Percentiles rank a stretch among this genome's conserved stretches.
Conservation (phyloP, 2,888 invertebrate species). For the Nudaria mundana region DNA sequence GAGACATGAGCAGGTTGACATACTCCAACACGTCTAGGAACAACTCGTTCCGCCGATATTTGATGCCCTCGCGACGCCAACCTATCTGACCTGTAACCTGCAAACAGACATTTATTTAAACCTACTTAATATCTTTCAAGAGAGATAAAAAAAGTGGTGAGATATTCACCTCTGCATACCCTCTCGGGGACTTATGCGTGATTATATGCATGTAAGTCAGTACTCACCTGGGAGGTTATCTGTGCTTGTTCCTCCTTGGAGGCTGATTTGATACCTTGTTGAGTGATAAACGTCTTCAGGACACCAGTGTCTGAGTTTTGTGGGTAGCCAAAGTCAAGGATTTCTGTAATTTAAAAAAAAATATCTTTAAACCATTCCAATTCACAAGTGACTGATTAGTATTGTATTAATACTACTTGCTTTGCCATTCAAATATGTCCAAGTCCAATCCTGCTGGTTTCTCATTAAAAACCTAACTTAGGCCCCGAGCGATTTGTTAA, state of each 20-base stretch:
- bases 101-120: not conserved
- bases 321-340: constrained; percentile 99
- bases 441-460: too few relatives aligned
- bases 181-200: too few relatives aligned
- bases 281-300: constrained; percentile 99
- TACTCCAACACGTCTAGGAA: constrained; percentile 99
- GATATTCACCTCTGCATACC: too few relatives aligned
- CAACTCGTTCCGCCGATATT: constrained; percentile 98
- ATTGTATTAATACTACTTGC: too few relatives aligned
- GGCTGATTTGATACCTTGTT: constrained; percentile 99
- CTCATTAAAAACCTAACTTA: too few relatives aligned
- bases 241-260: constrained; percentile 99
- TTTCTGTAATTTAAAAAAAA: constrained; percentile 84
- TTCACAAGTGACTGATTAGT: too few relatives aligned
- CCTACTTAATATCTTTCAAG: too few relatives aligned
- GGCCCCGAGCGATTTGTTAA: too few relatives aligned
- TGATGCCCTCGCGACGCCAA: constrained; percentile 99
- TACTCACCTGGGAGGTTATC: constrained; percentile 93
- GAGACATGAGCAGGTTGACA: constrained; percentile 99
- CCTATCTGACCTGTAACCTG: constrained; percentile 97
- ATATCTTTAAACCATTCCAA: too few relatives aligned
- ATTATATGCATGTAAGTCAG: not conserved
- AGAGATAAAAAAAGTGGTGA: too few relatives aligned
- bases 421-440: too few relatives aligned
- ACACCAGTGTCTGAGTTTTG: constrained; percentile 99